phyloP scores from a whole-genome alignment of 2,888 invertebrate species.

The Himalopsyche anomala region DNA sequence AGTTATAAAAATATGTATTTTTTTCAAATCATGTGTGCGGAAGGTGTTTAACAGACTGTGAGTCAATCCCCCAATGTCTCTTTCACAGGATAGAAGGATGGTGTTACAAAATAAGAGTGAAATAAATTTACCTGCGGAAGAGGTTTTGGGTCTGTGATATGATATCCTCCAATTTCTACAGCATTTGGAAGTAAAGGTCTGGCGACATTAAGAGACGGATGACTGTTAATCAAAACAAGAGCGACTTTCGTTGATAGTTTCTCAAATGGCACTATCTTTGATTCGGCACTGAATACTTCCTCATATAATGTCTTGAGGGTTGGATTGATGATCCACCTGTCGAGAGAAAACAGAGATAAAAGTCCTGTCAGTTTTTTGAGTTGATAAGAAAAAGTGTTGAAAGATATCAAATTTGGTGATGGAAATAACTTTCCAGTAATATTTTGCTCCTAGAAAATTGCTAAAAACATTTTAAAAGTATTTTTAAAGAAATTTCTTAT shows the following conservation, averaged over 20 bases:
- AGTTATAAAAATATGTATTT: too few species aligned
- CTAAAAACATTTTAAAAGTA: too few species aligned
- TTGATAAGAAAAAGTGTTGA: too few species aligned
- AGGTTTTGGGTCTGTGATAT: conserved; percentile 63
- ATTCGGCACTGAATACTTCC: conserved; percentile 60
- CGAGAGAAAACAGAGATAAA: background rate
- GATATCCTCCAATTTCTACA: conserved; percentile 66
- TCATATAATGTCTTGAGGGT: conserved; percentile 53
- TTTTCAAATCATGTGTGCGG: too few species aligned
- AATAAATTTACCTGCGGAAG: conserved; percentile 57
- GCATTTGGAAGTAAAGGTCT: conserved; percentile 64
- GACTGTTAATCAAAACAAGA: conserved; percentile 64
- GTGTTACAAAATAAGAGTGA: background rate
- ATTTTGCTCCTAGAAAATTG: too few species aligned
- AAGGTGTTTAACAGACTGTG: too few species aligned
- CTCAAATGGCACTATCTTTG: conserved; percentile 59
- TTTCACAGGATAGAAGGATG: too few species aligned
- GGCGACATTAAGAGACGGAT: conserved; percentile 63
- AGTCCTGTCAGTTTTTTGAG: too few species aligned
- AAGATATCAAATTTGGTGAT: too few species aligned
- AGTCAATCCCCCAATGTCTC: too few species aligned
- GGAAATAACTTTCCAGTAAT: too few species aligned
- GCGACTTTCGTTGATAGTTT: conserved; percentile 61
- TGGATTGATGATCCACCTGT: conserved; percentile 52
- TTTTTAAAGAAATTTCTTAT: too few species aligned